A percentile compares a stretch with the other conserved stretches of the same genome.
Conservation (phyloP, 2,797 vertebrate genomes). For the Chanos chanos region DNA sequence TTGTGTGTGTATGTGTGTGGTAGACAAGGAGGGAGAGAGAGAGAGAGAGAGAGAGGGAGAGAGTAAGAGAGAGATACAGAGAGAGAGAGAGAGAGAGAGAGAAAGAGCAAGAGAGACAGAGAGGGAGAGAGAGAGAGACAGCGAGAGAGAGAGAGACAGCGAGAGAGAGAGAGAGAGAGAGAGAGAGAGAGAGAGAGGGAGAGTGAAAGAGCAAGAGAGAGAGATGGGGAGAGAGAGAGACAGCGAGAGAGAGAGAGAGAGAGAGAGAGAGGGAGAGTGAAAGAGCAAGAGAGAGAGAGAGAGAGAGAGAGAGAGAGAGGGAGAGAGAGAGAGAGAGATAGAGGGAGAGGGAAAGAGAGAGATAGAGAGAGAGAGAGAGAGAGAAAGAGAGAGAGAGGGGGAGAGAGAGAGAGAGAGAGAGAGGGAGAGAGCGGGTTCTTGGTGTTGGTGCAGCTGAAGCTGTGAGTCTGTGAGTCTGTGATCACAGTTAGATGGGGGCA, state of each 20-base stretch:
- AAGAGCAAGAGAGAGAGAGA: not conserved
- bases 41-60: not conserved
- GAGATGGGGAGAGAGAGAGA: not conserved
- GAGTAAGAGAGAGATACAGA: not conserved
- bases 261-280: not conserved
- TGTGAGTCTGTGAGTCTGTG: conserved; percentile 62
- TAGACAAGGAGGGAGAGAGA: not conserved
- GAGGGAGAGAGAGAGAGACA: not conserved
- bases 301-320: not conserved
- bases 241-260: not conserved
- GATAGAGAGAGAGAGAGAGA: conserved; percentile 39
- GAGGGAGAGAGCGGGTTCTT: conserved; percentile 52
- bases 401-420: conserved; percentile 49
- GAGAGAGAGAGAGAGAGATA: not conserved
- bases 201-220: no score
- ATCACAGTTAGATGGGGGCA: conserved; percentile 64
- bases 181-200: no score
- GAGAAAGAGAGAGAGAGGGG: not conserved
- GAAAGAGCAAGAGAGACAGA: not conserved
- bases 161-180: not conserved
- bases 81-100: not conserved
- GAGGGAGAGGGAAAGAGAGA: conserved; percentile 25
- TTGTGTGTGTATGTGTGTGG: not conserved
- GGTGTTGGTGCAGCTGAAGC: conserved; percentile 61
- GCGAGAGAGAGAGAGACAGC: not conserved